Evolutionary conservation across 2,888 invertebrate species (phyloP).

Genomic region (Metacarcinus magister): DNA sequence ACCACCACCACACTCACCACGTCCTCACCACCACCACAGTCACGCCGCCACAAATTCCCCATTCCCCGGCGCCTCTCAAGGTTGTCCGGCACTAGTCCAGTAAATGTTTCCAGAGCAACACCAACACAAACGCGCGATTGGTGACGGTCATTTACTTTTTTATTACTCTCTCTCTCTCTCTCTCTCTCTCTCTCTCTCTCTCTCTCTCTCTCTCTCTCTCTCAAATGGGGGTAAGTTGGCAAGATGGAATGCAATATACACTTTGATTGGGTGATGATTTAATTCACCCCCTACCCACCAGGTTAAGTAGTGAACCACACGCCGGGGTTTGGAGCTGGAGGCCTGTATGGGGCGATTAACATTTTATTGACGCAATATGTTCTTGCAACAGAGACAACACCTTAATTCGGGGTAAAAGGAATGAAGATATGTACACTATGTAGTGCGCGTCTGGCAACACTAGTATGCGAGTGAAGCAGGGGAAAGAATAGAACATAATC

Average conservation of each 20-base stretch:
- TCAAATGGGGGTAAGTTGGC: background rate
- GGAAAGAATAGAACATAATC: background rate
- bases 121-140: background rate
- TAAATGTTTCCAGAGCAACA: conserved; percentile 13
- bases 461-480: too few relatives aligned
- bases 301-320: too few relatives aligned
- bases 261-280: too few relatives aligned
- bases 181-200: background rate
- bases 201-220: conserved; percentile 7
- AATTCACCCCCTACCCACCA: too few relatives aligned
- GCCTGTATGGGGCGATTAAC: too few relatives aligned
- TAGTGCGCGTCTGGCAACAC: too few relatives aligned
- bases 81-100: background rate
- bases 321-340: too few relatives aligned
- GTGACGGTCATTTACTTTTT: conserved; percentile 10
- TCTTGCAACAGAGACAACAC: too few relatives aligned
- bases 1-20: background rate
- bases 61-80: conserved; percentile 9
- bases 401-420: too few relatives aligned
- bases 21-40: background rate
- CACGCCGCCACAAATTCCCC: background rate
- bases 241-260: too few relatives aligned
- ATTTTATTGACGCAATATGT: too few relatives aligned
- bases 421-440: too few relatives aligned
- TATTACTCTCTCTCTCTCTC: background rate